These are phyloP conservation scores for Gavia stellata DNA, from an alignment of 2,113 vertebrate genomes.

Conservation along the genomic window DNA sequence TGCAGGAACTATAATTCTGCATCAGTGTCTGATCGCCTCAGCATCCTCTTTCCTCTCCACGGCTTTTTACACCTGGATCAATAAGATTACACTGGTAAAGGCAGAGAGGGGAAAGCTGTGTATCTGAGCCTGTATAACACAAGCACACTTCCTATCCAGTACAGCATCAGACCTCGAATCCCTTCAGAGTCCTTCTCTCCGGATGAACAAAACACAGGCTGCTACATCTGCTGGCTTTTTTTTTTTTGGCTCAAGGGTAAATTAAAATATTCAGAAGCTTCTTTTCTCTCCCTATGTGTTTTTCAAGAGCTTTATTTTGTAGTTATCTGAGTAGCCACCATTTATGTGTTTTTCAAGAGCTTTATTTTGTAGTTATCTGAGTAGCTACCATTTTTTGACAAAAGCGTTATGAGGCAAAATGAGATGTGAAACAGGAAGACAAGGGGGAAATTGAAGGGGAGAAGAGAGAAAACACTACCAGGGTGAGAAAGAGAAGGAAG, in stretches of 20 bases:
- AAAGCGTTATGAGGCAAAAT: not conserved
- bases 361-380: not conserved
- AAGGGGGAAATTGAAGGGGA: not conserved
- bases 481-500: not conserved
- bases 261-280: not conserved
- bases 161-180: not conserved
- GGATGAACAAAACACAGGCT: not conserved
- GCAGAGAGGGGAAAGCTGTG: not conserved
- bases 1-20: not conserved
- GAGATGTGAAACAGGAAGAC: not conserved
- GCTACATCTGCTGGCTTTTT: not conserved
- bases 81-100: not conserved
- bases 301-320: not conserved
- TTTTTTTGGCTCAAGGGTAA: not conserved
- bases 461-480: not conserved
- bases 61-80: not conserved
- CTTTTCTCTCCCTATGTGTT: not conserved
- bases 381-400: not conserved
- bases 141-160: fast-evolving
- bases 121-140: not conserved
- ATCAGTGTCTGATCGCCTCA: not conserved
- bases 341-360: not conserved
- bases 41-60: not conserved
- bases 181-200: not conserved
- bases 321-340: not conserved